Percentiles rank a stretch among this genome's conserved stretches.
phyloP scores from a whole-genome alignment of 2,113 vertebrate species.

The Axis porcinus region DNA sequence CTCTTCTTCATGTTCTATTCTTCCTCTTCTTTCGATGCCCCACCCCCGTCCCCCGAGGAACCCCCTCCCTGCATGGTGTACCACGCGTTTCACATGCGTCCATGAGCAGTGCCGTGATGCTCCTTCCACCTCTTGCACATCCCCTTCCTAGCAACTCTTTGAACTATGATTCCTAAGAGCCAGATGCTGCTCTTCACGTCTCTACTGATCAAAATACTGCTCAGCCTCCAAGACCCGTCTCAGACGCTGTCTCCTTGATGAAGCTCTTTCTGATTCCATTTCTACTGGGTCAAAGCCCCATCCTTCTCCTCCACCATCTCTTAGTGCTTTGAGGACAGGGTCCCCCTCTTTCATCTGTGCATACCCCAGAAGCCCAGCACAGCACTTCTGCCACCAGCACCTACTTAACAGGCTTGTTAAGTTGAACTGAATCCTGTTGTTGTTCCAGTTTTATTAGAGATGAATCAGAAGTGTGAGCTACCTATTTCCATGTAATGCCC shows the following conservation, averaged over 20 bases:
- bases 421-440: background rate
- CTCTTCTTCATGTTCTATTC: background rate
- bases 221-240: background rate
- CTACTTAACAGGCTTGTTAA: background rate
- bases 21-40: background rate
- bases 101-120: fast-evolving
- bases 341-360: background rate
- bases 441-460: background rate
- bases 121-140: background rate
- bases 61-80: background rate
- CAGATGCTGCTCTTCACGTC: background rate
- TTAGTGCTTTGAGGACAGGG: background rate
- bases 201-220: background rate
- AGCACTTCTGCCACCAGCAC: background rate
- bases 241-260: background rate
- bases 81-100: background rate
- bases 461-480: background rate
- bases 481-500: background rate
- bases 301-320: background rate
- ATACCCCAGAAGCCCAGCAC: background rate
- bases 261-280: background rate
- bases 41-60: background rate
- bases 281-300: background rate
- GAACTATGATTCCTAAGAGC: background rate
- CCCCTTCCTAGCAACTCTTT: background rate